Evolutionary conservation across 2,797 vertebrate genomes (phyloP).

Genomic region (Ispidina lecontei): DNA sequence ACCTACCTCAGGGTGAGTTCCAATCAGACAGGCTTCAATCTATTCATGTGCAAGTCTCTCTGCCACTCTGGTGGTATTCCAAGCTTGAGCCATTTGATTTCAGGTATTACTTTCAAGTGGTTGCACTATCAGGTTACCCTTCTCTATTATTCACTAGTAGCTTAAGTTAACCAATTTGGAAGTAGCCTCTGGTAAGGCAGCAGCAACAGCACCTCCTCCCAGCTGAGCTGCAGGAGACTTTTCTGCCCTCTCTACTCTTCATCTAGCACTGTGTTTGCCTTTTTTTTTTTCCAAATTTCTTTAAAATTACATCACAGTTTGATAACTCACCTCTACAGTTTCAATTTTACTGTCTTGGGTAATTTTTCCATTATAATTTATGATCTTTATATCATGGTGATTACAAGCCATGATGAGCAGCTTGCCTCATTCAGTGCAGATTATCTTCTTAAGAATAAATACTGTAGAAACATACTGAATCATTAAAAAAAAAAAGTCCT

Average conservation of each 20-base stretch:
- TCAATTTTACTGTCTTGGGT: neutral
- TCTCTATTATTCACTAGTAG: neutral
- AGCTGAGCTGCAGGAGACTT: neutral
- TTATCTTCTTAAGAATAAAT: neutral
- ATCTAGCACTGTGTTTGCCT: neutral
- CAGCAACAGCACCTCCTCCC: neutral
- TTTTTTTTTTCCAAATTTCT: neutral
- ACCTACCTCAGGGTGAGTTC: neutral
- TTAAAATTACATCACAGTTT: neutral
- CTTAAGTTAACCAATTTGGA: neutral
- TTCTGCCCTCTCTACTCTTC: neutral
- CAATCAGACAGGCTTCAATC: neutral
- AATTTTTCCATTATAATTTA: neutral
- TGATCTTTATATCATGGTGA: neutral
- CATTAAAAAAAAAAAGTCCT: neutral
- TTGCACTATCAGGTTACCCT: neutral
- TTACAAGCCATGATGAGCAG: neutral
- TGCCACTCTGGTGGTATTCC: neutral
- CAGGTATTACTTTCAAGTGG: slow-evolving; percentile 18
- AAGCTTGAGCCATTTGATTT: neutral
- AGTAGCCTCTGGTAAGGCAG: neutral
- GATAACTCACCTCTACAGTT: neutral
- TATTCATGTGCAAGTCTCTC: neutral
- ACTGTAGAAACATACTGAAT: neutral
- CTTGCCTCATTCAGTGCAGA: neutral